Percentiles rank a stretch among this genome's conserved stretches.
These are phyloP conservation scores for Malacoctenus gilli DNA, from an alignment of 2,797 vertebrate species.

Conservation along the genomic window DNA sequence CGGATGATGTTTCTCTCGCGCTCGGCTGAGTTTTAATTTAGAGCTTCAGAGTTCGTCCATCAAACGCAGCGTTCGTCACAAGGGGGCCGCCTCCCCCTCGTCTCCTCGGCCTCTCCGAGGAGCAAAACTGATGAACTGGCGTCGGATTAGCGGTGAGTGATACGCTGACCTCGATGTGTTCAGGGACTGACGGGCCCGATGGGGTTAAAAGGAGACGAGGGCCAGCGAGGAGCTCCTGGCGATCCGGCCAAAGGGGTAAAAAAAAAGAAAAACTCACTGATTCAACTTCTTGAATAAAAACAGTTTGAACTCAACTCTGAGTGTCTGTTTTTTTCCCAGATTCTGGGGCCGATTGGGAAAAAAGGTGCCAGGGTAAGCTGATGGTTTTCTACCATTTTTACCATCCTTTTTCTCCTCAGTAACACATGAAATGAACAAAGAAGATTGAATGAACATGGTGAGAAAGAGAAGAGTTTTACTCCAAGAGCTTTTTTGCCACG, in stretches of 20 bases:
- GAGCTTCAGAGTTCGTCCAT: too few species aligned
- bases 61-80: too few species aligned
- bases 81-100: too few species aligned
- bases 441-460: too few species aligned
- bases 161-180: background rate
- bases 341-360: slow-evolving; percentile 87
- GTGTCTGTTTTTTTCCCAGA: slow-evolving; percentile 64
- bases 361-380: slow-evolving; percentile 87
- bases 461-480: too few species aligned
- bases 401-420: too few species aligned
- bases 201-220: slow-evolving; percentile 88
- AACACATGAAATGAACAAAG: too few species aligned
- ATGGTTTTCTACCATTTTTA: too few species aligned
- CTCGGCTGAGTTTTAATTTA: slow-evolving; percentile 60
- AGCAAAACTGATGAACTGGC: too few species aligned
- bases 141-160: too few species aligned
- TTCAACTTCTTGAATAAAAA: slow-evolving; percentile 7
- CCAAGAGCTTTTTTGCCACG: too few species aligned
- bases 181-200: slow-evolving; percentile 84
- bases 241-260: slow-evolving; percentile 89
- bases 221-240: slow-evolving; percentile 82
- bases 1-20: slow-evolving; percentile 29
- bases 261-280: slow-evolving; percentile 40
- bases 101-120: too few species aligned
- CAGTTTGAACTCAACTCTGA: slow-evolving; percentile 1